phyloP scores from a whole-genome alignment of 2,797 vertebrate species.

The Eleutherodactylus coqui region DNA sequence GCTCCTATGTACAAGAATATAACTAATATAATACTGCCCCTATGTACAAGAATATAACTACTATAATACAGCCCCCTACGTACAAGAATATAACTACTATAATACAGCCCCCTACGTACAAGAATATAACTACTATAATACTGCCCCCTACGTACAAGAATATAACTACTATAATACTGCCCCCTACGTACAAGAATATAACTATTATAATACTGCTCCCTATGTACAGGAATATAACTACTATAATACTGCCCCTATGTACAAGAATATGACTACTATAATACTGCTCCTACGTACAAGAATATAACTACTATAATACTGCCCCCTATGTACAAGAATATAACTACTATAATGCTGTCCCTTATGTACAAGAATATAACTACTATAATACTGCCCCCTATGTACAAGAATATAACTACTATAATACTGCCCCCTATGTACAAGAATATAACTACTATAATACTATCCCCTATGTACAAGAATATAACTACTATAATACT shows the following conservation, averaged over 20 bases:
- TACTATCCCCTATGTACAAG: neutral
- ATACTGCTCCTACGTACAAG: too few species aligned
- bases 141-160: neutral
- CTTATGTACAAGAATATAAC: too few species aligned
- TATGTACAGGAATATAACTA: too few species aligned
- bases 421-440: neutral
- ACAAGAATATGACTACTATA: too few species aligned
- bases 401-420: neutral
- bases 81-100: neutral
- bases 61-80: neutral
- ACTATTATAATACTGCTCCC: too few species aligned
- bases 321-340: too few species aligned
- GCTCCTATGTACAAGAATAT: neutral
- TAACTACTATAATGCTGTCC: too few species aligned
- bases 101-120: neutral
- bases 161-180: conserved; percentile 5
- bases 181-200: neutral
- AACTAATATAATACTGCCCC: neutral
- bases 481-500: conserved; percentile 9
- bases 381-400: too few species aligned
- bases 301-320: too few species aligned
- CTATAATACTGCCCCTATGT: too few species aligned
- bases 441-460: conserved; percentile 9
- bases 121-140: conserved; percentile 9
- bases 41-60: conserved; percentile 5